Conservation (phyloP, 1,140 invertebrate genomes). For the Spodoptera frugiperda region DNA sequence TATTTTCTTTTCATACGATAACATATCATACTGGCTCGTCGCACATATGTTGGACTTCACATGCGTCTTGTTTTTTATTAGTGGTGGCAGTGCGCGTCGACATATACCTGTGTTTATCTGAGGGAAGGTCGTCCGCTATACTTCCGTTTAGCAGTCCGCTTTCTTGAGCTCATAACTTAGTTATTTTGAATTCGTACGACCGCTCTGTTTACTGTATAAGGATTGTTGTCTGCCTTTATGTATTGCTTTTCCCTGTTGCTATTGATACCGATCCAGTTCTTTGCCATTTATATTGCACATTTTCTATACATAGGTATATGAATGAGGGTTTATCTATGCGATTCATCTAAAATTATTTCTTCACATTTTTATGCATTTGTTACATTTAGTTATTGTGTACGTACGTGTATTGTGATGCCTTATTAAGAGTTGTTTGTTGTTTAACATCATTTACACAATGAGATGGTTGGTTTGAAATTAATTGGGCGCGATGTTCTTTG, state of each 20-base stretch:
- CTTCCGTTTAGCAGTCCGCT: conserved; percentile 58
- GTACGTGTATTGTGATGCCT: not conserved
- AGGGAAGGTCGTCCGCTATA: conserved; percentile 52
- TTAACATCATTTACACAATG: conserved; percentile 4
- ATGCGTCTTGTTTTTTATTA: conserved; percentile 36
- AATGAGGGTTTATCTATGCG: conserved; percentile 17
- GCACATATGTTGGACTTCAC: conserved; percentile 16
- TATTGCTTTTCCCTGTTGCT: conserved; percentile 44
- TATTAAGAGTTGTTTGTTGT: conserved; percentile 15
- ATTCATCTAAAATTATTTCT: conserved; percentile 34
- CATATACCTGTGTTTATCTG: conserved; percentile 40
- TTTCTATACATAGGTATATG: conserved; percentile 8
- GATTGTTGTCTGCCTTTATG: conserved; percentile 40
- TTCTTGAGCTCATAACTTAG: conserved; percentile 57
- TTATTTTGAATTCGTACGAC: conserved; percentile 51
- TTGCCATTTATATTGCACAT: conserved; percentile 32
- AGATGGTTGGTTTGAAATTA: conserved; percentile 2
- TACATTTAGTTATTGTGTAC: not conserved
- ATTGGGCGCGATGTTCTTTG: conserved; percentile 32
- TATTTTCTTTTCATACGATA: conserved; percentile 54
- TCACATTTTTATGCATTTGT: conserved; percentile 2
- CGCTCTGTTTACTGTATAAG: conserved; percentile 44
- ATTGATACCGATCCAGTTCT: conserved; percentile 37
- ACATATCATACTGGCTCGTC: conserved; percentile 21
- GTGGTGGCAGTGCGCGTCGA: conserved; percentile 17